Percentiles rank a stretch among this genome's conserved stretches.
These are phyloP conservation scores for Cryptoprocta ferox DNA, from an alignment of 2,797 vertebrate species.

Conservation along the genomic window DNA sequence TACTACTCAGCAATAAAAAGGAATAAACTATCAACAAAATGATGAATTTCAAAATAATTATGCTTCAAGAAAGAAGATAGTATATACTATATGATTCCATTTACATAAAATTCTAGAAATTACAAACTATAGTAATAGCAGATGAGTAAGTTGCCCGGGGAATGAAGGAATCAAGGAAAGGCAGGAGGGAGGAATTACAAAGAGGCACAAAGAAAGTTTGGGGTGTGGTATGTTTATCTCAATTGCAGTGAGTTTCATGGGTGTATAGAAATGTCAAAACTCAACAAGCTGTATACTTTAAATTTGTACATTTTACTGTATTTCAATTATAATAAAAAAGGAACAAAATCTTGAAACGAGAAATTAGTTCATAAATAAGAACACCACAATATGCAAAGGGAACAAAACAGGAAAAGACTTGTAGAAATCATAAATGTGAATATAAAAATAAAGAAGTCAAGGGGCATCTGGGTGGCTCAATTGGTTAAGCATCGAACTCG, in stretches of 20 bases:
- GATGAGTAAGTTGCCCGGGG: background rate
- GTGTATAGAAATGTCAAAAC: background rate
- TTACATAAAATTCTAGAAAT: background rate
- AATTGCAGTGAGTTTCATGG: background rate
- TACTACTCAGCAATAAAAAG: background rate
- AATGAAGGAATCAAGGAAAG: background rate
- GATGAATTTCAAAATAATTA: constrained; percentile 24
- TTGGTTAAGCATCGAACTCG: too few species aligned
- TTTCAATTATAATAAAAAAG: background rate
- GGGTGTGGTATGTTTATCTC: background rate
- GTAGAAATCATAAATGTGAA: background rate
- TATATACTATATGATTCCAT: background rate
- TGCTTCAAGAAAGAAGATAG: background rate
- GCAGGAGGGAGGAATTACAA: background rate
- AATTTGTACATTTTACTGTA: background rate
- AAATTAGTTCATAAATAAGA: background rate
- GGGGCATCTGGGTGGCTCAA: too few species aligned
- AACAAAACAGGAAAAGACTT: background rate
- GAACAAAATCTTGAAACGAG: background rate
- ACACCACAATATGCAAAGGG: background rate
- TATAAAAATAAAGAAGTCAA: background rate
- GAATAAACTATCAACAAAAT: background rate
- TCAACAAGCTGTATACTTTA: background rate
- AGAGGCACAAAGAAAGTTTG: background rate
- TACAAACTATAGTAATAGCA: background rate